These are phyloP conservation scores for Eupsittula cactorum DNA, from an alignment of 2,113 vertebrate species.

Conservation along the genomic window DNA sequence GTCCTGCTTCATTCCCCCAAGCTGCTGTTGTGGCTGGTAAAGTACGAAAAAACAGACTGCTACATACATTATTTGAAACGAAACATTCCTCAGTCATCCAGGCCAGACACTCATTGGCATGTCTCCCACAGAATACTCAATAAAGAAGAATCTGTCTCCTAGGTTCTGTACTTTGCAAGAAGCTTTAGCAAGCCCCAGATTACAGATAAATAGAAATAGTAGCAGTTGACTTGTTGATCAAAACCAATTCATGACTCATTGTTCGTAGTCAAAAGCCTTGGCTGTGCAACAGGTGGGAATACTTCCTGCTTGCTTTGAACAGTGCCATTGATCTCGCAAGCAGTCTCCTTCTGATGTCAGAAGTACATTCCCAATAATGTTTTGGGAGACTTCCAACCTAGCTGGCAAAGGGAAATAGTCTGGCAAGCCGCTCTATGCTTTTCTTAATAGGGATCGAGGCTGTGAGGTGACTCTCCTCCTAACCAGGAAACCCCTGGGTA, in stretches of 20 bases:
- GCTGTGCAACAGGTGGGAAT: slow-evolving; percentile 1
- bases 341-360: not conserved
- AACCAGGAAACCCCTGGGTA: not conserved
- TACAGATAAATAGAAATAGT: slow-evolving; percentile 46
- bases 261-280: slow-evolving; percentile 26
- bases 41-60: not conserved
- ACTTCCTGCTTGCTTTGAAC: slow-evolving; percentile 15
- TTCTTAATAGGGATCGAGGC: not conserved
- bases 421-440: not conserved
- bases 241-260: slow-evolving; percentile 49
- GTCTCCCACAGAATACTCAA: not conserved
- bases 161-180: not conserved
- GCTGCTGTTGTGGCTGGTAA: not conserved
- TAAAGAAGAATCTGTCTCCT: not conserved
- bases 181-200: slow-evolving; percentile 2
- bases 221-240: slow-evolving; percentile 36
- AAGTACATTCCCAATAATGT: slow-evolving; percentile 15
- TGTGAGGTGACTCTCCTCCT: not conserved
- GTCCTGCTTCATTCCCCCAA: not conserved
- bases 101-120: not conserved
- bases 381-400: slow-evolving; percentile 22
- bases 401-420: not conserved
- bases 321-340: slow-evolving; percentile 35
- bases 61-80: not conserved
- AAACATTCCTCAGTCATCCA: not conserved